phyloP scores from a whole-genome alignment of 2,113 vertebrate species.

The Crotalus viridis region DNA sequence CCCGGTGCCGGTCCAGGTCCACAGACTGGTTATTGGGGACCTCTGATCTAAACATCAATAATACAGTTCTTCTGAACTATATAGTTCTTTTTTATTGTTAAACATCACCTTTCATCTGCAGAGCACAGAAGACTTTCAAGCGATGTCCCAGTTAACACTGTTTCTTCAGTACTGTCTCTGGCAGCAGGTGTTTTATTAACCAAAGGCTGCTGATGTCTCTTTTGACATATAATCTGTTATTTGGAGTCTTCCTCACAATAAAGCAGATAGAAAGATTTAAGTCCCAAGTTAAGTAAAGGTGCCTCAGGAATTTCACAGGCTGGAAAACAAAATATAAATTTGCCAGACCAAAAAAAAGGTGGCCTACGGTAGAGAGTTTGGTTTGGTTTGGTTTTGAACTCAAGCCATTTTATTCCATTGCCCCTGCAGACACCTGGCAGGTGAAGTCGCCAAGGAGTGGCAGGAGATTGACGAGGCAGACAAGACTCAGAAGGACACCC shows the following conservation, averaged over 20 bases:
- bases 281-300: not conserved
- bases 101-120: not conserved
- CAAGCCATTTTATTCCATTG: not conserved
- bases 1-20: too few relatives aligned
- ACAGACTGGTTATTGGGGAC: too few relatives aligned
- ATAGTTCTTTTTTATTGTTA: not conserved
- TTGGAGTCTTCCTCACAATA: not conserved
- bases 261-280: not conserved
- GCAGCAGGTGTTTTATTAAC: too few relatives aligned
- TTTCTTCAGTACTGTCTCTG: not conserved
- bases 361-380: not conserved
- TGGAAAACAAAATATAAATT: not conserved
- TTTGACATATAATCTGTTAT: not conserved
- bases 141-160: too few relatives aligned
- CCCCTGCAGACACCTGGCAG: constrained; percentile 83
- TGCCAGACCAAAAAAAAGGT: not conserved
- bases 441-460: constrained; percentile 98
- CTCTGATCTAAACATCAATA: too few relatives aligned
- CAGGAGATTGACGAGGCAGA: constrained; percentile 95
- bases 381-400: not conserved
- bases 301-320: not conserved
- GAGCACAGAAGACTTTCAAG: too few relatives aligned
- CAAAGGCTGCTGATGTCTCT: not conserved
- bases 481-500: constrained; percentile 87
- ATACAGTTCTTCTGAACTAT: accelerated